Conservation (phyloP, 2,797 vertebrate genomes). For the Gastrophryne carolinensis region DNA sequence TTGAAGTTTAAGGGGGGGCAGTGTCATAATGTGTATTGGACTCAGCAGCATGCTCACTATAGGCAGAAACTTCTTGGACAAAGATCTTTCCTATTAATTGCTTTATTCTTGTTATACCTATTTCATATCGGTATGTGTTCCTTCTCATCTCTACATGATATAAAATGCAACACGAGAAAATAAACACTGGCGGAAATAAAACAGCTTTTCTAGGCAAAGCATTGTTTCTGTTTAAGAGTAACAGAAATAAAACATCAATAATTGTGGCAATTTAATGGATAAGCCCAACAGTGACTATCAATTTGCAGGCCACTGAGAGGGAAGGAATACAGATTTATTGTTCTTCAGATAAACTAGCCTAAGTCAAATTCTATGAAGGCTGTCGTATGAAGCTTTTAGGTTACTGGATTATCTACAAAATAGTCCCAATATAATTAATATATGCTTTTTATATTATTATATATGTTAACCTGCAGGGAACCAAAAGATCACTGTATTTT, state of each 20-base stretch:
- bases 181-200: not conserved
- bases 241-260: not conserved
- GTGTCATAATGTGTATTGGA: not conserved
- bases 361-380: not conserved
- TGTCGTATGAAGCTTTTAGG: too few species aligned
- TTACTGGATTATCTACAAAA: too few species aligned
- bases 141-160: conserved; percentile 4
- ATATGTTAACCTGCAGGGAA: too few species aligned
- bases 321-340: not conserved
- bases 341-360: not conserved
- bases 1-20: not conserved
- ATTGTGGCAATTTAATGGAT: not conserved
- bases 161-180: not conserved
- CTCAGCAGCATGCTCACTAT: not conserved
- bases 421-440: too few species aligned
- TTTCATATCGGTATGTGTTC: not conserved
- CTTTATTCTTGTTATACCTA: not conserved
- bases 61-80: not conserved
- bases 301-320: not conserved
- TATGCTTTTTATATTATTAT: too few species aligned
- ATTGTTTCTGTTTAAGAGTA: not conserved
- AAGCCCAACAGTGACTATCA: not conserved
- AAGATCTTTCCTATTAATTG: conserved; percentile 5
- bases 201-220: not conserved
- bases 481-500: too few species aligned